Percentiles rank a stretch among this genome's conserved stretches.
Evolutionary conservation across 2,888 invertebrate genomes (phyloP).

Genomic region (Stenolophus ochropezus): DNA sequence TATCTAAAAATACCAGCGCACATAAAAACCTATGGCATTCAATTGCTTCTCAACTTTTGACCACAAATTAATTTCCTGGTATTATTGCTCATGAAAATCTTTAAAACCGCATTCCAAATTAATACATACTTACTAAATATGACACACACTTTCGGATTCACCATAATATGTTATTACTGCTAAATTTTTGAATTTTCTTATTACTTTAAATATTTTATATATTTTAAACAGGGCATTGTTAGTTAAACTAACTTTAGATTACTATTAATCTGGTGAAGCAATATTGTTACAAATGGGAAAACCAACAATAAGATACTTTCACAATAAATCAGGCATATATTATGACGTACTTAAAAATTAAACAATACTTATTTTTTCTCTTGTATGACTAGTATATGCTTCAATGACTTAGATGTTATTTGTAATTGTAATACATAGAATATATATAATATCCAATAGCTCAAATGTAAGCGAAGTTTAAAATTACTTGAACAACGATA

Average conservation of each 20-base stretch:
- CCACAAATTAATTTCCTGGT: slow-evolving; percentile 45
- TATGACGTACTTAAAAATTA: slow-evolving; percentile 38
- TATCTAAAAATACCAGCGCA: slow-evolving; percentile 22
- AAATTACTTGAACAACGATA: no score
- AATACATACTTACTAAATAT: slow-evolving; percentile 33
- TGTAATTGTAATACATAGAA: no score
- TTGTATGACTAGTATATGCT: slow-evolving; percentile 46
- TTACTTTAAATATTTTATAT: no score
- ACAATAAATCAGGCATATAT: slow-evolving; percentile 24
- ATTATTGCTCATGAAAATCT: slow-evolving; percentile 37
- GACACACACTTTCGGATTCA: slow-evolving; percentile 40
- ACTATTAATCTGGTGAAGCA: not conserved
- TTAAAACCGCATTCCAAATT: slow-evolving; percentile 40
- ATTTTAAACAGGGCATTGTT: no score
- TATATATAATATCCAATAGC: no score
- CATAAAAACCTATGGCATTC: slow-evolving; percentile 31
- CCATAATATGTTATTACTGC: slow-evolving; percentile 26
- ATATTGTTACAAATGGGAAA: slow-evolving; percentile 53
- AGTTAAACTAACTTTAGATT: slow-evolving; percentile 28
- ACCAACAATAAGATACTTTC: slow-evolving; percentile 51
- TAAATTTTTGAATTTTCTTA: not conserved
- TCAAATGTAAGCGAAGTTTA: no score
- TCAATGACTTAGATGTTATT: slow-evolving; percentile 48
- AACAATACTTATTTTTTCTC: slow-evolving; percentile 50
- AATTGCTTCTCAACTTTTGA: slow-evolving; percentile 38